Base-by-base conservation (phyloP, 1,140 invertebrate species). In the Scaptomyza pallida region DNA sequence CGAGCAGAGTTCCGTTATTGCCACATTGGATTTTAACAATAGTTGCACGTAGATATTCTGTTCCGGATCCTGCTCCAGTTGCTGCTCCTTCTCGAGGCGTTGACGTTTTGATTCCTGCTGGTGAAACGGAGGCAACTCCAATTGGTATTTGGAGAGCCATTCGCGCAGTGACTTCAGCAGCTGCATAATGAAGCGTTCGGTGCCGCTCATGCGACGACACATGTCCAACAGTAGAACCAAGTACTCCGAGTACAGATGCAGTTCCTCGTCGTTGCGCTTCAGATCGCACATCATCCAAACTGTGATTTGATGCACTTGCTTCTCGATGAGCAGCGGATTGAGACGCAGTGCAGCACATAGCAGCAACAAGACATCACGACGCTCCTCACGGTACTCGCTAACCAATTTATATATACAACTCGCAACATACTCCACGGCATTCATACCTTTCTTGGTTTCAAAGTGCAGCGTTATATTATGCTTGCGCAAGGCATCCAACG, bases 321-420 rank as follows among this genome's bases (percentile, higher is more conserved):
- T 35, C 23, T 91, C 89, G 8, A 91, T 62, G 17, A 91, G 63
- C 23, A 91, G n/a, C 0, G 90, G 90, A 78, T 91, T 91, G 2
- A 83, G 26, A 6, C 81, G 75, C 44, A 91, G 13, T 1, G 83
- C 74, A 0, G 76, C 62, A 47, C 86, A 78, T 0, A 91, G 70
- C 13, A 91, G 33, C 8, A 52, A 44, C 0, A 90, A 21, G 13
- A 90, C 60, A 5, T 75, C 26, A 1, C 6, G 68, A 2, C 61
- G 37, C 5, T 33, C 6, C 5, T 68, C 23, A 15, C 57, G 65
- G 30, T 47, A 43, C 0, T 16, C 0, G 2, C 57, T 41, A 0
- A 81, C 51, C 9, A 72, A 19, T 0, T 12, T 5, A 0, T 56
- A 48, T 8, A 91, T 8, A 2, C 6, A 9, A n/a, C n/a, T 8